phyloP scores from a whole-genome alignment of 2,113 vertebrate genomes.

The Chaetura pelagica region DNA sequence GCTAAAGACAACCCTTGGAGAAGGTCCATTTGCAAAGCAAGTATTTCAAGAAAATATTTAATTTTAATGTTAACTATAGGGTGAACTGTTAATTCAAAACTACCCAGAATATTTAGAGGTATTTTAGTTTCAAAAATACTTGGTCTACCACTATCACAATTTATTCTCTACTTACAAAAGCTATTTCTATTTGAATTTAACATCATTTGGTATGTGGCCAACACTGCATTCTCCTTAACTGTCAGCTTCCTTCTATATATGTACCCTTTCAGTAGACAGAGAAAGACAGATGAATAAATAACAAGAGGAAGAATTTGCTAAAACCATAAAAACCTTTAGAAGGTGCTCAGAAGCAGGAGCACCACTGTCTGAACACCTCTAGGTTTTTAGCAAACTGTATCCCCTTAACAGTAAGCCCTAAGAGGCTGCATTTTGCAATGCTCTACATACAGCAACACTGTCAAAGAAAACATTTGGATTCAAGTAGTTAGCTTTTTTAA shows the following conservation, averaged over 20 bases:
- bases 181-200: constrained; percentile 1
- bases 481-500: background rate
- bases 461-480: background rate
- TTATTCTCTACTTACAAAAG: background rate
- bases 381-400: background rate
- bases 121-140: constrained; percentile 16
- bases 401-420: background rate
- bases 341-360: background rate
- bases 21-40: background rate
- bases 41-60: background rate
- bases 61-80: background rate
- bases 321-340: background rate
- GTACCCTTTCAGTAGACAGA: background rate
- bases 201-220: background rate
- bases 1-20: background rate
- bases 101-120: background rate
- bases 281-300: background rate
- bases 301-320: background rate
- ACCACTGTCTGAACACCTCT: background rate
- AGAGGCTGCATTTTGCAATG: background rate
- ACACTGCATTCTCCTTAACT: background rate
- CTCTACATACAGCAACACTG: background rate
- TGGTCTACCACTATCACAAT: background rate
- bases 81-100: constrained; percentile 3
- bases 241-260: background rate